Evolutionary conservation across 2,113 vertebrate species (phyloP).

Genomic region (Lasiurus borealis): DNA sequence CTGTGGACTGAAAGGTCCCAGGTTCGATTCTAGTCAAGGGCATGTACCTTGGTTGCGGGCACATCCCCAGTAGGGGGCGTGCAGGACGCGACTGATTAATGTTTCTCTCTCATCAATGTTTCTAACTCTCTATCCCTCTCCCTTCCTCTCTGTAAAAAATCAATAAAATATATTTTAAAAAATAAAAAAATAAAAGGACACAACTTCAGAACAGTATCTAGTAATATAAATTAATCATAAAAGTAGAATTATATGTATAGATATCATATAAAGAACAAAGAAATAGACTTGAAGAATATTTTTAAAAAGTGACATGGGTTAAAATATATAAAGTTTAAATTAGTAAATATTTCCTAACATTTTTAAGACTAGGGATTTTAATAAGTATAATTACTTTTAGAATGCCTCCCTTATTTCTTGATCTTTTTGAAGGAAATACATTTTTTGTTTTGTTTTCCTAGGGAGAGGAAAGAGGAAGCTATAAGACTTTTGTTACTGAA

Average conservation of each 20-base stretch:
- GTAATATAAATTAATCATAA: conserved; percentile 8
- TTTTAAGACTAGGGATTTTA: not conserved
- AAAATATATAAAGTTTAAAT: conserved; percentile 48
- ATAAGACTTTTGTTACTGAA: not conserved
- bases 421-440: not conserved
- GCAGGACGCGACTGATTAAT: too few species aligned
- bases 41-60: too few species aligned
- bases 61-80: too few species aligned
- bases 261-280: too few species aligned
- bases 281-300: not conserved
- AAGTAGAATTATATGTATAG: not conserved
- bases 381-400: not conserved
- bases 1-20: too few species aligned
- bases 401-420: not conserved
- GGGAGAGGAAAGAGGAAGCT: too few species aligned
- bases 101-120: too few species aligned
- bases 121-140: too few species aligned
- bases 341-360: conserved; percentile 8
- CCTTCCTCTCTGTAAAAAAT: too few species aligned
- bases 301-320: not conserved
- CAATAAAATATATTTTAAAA: too few species aligned
- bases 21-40: too few species aligned
- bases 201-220: not conserved
- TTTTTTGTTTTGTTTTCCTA: not conserved
- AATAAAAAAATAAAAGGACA: not conserved